Percentiles rank a stretch among this genome's conserved stretches.
Conservation (phyloP, 2,888 invertebrate species). For the Apantesis nais region DNA sequence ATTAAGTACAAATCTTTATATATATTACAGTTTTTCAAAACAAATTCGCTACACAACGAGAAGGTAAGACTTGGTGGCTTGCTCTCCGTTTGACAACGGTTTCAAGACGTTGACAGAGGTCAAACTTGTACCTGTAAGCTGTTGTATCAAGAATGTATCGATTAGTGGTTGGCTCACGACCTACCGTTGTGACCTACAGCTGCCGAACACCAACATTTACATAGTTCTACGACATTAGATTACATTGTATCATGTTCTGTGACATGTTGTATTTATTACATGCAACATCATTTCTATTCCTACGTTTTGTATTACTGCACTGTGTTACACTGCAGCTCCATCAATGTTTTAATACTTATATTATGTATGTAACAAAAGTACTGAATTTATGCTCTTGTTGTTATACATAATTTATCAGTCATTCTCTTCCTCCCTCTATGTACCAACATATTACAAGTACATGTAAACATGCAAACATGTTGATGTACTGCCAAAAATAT, state of each 20-base stretch:
- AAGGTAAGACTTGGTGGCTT: slow-evolving; percentile 11
- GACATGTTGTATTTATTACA: neutral
- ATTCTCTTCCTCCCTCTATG: neutral
- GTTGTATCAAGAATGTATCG: neutral
- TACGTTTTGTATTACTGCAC: neutral
- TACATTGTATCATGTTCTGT: neutral
- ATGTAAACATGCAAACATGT: neutral
- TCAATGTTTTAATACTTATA: neutral
- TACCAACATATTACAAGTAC: neutral
- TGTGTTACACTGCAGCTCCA: neutral
- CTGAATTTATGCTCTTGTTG: neutral
- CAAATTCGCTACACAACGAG: neutral
- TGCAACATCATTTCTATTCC: neutral
- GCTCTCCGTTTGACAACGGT: neutral
- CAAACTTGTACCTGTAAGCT: neutral
- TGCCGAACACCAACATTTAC: neutral
- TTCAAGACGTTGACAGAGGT: neutral
- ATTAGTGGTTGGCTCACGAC: neutral
- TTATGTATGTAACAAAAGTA: neutral
- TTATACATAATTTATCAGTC: neutral
- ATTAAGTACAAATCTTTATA: neutral
- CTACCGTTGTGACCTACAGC: neutral
- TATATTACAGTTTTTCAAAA: too few species aligned
- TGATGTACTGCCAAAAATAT: neutral
- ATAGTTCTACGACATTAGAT: neutral